These are phyloP conservation scores for Phaenicophaeus curvirostris DNA, from an alignment of 2,797 vertebrate species.

Conservation along the genomic window DNA sequence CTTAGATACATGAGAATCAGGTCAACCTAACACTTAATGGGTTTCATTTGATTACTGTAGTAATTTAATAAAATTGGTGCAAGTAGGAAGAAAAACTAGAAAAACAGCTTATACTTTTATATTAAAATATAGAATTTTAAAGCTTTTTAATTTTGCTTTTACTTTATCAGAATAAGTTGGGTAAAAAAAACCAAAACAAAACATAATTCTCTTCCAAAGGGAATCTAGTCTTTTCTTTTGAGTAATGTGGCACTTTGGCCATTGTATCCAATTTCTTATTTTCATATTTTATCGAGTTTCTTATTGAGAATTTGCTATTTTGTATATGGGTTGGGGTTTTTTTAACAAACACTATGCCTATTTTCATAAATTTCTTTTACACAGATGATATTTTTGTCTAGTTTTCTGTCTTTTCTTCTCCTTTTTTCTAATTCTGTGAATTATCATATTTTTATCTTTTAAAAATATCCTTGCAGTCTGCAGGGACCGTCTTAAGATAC, in stretches of 20 bases:
- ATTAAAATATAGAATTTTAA: not conserved
- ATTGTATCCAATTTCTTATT: not conserved
- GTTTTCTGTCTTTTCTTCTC: not conserved
- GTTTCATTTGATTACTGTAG: slow-evolving; percentile 65
- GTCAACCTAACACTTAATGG: slow-evolving; percentile 64
- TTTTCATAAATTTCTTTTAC: not conserved
- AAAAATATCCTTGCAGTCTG: not conserved
- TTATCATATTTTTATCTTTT: not conserved
- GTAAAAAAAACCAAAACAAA: too few species aligned
- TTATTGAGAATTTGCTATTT: not conserved
- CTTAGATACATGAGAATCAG: slow-evolving; percentile 71
- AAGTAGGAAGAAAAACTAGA: slow-evolving; percentile 1
- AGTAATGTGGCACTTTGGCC: accelerated
- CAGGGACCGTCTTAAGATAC: not conserved
- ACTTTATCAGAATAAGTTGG: not conserved
- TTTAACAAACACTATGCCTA: not conserved
- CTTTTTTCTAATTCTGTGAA: not conserved
- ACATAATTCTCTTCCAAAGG: not conserved
- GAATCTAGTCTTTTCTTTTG: not conserved
- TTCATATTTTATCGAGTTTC: not conserved
- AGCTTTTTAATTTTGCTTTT: not conserved
- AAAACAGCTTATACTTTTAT: not conserved
- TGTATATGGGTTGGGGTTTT: accelerated
- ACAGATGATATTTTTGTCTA: not conserved
- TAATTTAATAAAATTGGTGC: slow-evolving; percentile 70